Conservation (phyloP, 2,888 invertebrate species). For the Drosophila aldrichi region DNA sequence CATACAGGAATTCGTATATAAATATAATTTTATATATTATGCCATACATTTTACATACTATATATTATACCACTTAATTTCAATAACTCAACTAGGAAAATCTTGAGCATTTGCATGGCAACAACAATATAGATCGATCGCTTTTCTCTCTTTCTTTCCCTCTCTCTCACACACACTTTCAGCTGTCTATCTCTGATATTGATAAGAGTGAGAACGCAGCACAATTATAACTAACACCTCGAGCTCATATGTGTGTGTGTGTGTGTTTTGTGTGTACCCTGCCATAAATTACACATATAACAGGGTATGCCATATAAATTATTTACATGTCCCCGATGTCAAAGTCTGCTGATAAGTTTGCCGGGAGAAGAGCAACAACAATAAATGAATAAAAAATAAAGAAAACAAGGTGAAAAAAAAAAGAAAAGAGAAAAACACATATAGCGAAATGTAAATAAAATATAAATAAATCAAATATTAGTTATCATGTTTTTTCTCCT, state of each 20-base stretch:
- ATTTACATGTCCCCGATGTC: slow-evolving; percentile 79
- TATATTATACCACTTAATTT: neutral
- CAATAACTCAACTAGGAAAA: slow-evolving; percentile 25
- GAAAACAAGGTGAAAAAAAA: slow-evolving; percentile 31
- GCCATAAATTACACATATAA: slow-evolving; percentile 75
- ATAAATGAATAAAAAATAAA: slow-evolving; percentile 32
- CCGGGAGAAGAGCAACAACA: slow-evolving; percentile 25
- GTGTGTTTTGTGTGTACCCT: slow-evolving; percentile 44
- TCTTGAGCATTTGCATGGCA: slow-evolving; percentile 23
- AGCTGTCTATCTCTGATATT: slow-evolving; percentile 38
- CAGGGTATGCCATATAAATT: slow-evolving; percentile 76
- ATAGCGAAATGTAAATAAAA: slow-evolving; percentile 56
- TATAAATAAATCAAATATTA: slow-evolving; percentile 76
- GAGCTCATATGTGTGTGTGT: slow-evolving; percentile 11
- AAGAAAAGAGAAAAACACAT: slow-evolving; percentile 35
- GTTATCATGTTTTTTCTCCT: slow-evolving; percentile 42
- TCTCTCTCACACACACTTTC: neutral
- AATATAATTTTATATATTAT: neutral
- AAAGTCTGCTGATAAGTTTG: slow-evolving; percentile 70
- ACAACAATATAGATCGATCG: neutral
- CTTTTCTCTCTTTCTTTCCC: neutral
- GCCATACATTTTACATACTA: neutral
- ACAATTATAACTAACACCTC: slow-evolving; percentile 64
- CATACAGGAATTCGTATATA: too few relatives aligned
- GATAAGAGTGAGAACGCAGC: slow-evolving; percentile 51